A percentile compares a stretch with the other conserved stretches of the same genome.
These are phyloP conservation scores for Pocillopora meandrina DNA, from an alignment of 92 coral and sea anemone genomes.

Conservation along the genomic window DNA sequence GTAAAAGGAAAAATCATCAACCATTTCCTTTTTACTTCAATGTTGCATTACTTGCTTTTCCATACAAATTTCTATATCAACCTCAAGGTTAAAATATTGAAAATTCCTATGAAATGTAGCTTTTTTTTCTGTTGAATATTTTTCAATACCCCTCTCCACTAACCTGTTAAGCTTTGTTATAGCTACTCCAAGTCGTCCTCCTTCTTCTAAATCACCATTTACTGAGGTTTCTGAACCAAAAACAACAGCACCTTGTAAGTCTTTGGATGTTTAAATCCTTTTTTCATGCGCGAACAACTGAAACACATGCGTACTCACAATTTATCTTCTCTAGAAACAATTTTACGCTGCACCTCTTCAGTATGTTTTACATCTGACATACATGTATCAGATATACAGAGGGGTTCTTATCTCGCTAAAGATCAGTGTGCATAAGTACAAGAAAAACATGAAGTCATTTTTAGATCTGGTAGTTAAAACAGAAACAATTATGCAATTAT, in stretches of 20 bases:
- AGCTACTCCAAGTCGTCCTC: constrained; percentile 12
- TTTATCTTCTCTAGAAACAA: neutral
- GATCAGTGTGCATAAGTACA: too few relatives aligned
- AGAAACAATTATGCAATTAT: too few relatives aligned
- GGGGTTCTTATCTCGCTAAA: too few relatives aligned
- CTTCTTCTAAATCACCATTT: constrained; percentile 1
- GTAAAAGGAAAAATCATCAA: too few relatives aligned
- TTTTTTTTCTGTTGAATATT: neutral
- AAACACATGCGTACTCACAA: constrained; percentile 6
- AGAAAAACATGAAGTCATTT: too few relatives aligned
- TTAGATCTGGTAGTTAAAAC: too few relatives aligned
- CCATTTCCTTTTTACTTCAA: too few relatives aligned
- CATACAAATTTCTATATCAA: too few relatives aligned
- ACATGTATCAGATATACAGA: too few relatives aligned
- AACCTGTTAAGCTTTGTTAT: constrained; percentile 36
- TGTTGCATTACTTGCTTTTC: neutral
- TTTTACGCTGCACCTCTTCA: neutral
- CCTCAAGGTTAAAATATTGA: neutral
- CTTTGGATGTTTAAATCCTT: neutral
- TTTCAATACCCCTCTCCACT: neutral
- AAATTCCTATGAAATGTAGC: neutral
- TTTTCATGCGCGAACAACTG: neutral
- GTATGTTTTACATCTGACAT: too few relatives aligned
- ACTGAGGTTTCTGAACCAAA: constrained; percentile 12
- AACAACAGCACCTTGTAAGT: constrained; percentile 24